These are phyloP conservation scores for Hemicordylus capensis DNA, from an alignment of 2,113 vertebrate species.

Conservation along the genomic window DNA sequence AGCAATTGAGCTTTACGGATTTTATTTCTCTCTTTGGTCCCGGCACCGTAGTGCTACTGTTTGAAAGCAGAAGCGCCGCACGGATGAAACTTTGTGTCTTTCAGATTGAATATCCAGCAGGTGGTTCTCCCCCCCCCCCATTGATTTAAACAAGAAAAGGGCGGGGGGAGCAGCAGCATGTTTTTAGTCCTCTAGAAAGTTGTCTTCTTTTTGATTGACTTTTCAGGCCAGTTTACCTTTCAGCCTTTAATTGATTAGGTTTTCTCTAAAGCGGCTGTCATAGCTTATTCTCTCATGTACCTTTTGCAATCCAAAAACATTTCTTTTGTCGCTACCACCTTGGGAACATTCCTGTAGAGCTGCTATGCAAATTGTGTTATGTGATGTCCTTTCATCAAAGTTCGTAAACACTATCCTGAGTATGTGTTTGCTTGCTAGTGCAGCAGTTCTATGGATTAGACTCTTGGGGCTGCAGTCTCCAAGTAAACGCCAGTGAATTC, in stretches of 20 bases:
- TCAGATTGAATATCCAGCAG: slow-evolving; percentile 8
- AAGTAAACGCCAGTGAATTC: neutral
- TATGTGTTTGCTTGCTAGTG: neutral
- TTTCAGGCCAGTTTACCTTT: neutral
- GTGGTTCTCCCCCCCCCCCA: neutral
- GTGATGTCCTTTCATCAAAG: neutral
- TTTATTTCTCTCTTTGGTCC: slow-evolving; percentile 65
- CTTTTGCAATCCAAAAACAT: neutral
- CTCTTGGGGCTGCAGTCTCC: neutral
- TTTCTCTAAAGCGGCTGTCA: neutral
- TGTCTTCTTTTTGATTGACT: neutral
- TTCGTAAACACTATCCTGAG: neutral
- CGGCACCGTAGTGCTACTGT: slow-evolving; percentile 42
- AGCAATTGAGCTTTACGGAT: slow-evolving; percentile 60
- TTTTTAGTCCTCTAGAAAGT: slow-evolving; percentile 2
- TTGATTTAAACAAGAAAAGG: neutral
- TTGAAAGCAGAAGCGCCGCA: slow-evolving; percentile 37
- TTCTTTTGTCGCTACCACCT: neutral
- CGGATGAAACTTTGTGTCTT: slow-evolving; percentile 46
- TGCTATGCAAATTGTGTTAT: neutral
- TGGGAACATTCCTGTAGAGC: neutral
- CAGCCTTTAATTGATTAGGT: neutral
- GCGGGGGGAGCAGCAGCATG: too few species aligned
- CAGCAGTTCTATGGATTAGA: neutral
- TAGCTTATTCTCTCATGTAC: neutral